These are phyloP conservation scores for Shargacucullia verbasci DNA, from an alignment of 2,888 invertebrate genomes.

Conservation along the genomic window DNA sequence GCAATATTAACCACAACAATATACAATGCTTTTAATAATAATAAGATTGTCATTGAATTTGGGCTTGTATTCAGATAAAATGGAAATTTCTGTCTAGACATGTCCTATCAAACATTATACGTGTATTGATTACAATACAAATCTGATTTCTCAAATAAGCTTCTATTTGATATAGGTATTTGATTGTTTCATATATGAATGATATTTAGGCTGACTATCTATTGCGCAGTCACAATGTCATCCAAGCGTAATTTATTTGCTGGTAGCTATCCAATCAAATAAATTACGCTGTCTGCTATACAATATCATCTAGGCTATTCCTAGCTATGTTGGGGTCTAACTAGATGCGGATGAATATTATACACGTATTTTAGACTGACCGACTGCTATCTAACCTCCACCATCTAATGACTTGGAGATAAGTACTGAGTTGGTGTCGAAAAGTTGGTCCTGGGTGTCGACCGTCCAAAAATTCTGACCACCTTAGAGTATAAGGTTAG, in stretches of 20 bases:
- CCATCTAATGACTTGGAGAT: no score
- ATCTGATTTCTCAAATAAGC: slow-evolving; percentile 18
- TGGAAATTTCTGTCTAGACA: slow-evolving; percentile 42
- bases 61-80: slow-evolving; percentile 13
- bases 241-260: slow-evolving; percentile 4
- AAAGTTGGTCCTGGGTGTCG: no score
- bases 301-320: no score
- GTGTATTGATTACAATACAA: slow-evolving; percentile 17
- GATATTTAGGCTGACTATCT: neutral
- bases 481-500: no score
- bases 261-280: neutral
- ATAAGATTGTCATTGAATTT: slow-evolving; percentile 14
- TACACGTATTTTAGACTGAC: no score
- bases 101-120: slow-evolving; percentile 8
- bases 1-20: neutral
- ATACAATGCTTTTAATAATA: slow-evolving; percentile 9
- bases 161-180: neutral
- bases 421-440: no score
- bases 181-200: slow-evolving; percentile 5
- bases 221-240: neutral
- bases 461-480: no score
- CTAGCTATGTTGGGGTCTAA: no score
- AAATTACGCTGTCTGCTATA: no score
- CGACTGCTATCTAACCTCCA: no score
- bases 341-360: no score